Conservation (phyloP, 1,140 invertebrate genomes). For the Gryllus bimaculatus region DNA sequence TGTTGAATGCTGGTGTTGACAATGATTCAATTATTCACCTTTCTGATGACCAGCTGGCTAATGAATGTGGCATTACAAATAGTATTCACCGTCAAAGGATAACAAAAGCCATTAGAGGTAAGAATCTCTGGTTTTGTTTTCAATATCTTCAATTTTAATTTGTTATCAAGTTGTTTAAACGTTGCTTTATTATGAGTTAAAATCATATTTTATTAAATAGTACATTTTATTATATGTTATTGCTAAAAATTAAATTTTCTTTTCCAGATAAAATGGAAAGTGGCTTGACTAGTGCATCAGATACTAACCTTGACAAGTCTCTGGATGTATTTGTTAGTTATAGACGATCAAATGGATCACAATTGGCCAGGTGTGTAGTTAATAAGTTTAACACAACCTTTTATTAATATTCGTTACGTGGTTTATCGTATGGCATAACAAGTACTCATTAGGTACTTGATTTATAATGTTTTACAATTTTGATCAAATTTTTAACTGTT, state of each 20-base stretch:
- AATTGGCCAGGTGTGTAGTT: constrained; percentile 65
- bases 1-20: constrained; percentile 92
- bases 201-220: neutral
- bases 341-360: constrained; percentile 92
- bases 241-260: neutral
- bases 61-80: constrained; percentile 86
- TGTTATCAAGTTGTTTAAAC: neutral
- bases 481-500: neutral
- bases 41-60: constrained; percentile 81
- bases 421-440: too few species aligned
- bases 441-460: too few species aligned
- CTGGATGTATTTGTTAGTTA: constrained; percentile 98
- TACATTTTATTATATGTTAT: neutral
- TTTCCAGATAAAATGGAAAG: constrained; percentile 37
- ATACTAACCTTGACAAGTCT: constrained; percentile 74
- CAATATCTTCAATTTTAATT: neutral
- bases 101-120: constrained; percentile 75
- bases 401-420: too few species aligned
- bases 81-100: constrained; percentile 90
- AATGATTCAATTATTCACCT: constrained; percentile 68
- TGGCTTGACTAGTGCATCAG: constrained; percentile 48
- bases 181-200: neutral
- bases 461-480: too few species aligned
- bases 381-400: too few species aligned
- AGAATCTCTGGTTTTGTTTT: constrained; percentile 25